These are phyloP conservation scores for Notolepis coatsorum DNA, from an alignment of 2,797 vertebrate species.

Conservation along the genomic window DNA sequence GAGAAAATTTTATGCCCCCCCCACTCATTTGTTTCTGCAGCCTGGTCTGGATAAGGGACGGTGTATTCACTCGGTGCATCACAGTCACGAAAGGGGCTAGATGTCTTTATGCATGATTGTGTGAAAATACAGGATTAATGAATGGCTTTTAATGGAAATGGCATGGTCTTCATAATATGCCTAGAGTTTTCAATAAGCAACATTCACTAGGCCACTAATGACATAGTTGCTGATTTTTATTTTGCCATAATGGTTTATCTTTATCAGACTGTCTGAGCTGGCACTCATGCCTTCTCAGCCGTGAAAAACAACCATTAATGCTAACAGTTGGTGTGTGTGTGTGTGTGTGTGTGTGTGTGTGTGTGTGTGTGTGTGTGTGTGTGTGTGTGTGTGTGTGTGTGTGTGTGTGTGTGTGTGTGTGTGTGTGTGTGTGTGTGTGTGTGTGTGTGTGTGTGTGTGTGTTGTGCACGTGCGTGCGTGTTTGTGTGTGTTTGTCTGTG, in stretches of 20 bases:
- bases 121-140: conserved; percentile 5
- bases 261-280: conserved; percentile 40
- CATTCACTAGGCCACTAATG: conserved; percentile 52
- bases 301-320: conserved; percentile 41
- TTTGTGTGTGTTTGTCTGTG: neutral
- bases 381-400: conserved; percentile 24
- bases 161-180: conserved; percentile 18
- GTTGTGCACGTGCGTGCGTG: neutral
- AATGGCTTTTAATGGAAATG: conserved; percentile 34
- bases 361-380: conserved; percentile 24
- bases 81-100: no score
- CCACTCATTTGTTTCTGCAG: no score
- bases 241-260: conserved; percentile 49
- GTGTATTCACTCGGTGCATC: no score
- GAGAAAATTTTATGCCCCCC: no score
- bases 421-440: neutral
- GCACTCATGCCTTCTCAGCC: conserved; percentile 41
- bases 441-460: neutral
- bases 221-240: conserved; percentile 44
- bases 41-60: no score
- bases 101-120: neutral
- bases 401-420: neutral
- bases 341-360: conserved; percentile 15
- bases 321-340: conserved; percentile 14
- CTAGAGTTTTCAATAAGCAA: conserved; percentile 26